Conservation (phyloP, 1,140 invertebrate species). For the Drosophila sturtevanti region DNA sequence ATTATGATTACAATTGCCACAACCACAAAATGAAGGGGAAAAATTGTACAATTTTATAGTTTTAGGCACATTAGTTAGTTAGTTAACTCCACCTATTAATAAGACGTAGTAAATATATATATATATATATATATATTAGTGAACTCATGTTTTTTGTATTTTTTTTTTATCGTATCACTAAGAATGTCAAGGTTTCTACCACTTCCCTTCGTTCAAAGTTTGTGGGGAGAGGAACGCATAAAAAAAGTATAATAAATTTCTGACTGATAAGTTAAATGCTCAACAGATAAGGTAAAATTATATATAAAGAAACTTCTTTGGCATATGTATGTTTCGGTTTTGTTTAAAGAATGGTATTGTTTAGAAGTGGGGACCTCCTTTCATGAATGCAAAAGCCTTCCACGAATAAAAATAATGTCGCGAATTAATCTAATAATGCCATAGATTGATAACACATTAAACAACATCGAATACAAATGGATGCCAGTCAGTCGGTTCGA, state of each 20-base stretch:
- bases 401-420: not conserved
- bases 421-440: conserved; percentile 1
- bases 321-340: not conserved
- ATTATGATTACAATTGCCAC: not conserved
- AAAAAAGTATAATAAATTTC: conserved; percentile 1
- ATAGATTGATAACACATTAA: not conserved
- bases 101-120: not conserved
- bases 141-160: not conserved
- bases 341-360: not conserved
- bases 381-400: not conserved
- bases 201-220: not conserved
- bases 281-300: not conserved
- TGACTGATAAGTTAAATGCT: not conserved
- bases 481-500: not conserved
- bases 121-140: not conserved
- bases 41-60: not conserved
- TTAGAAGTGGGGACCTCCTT: not conserved
- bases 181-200: not conserved
- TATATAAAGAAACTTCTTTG: not conserved
- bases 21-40: not conserved
- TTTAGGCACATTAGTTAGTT: not conserved
- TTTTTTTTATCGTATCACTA: not conserved
- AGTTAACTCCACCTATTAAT: not conserved
- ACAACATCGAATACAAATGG: not conserved
- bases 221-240: not conserved